phyloP scores from a whole-genome alignment of 2,797 vertebrate genomes.

The Acanthis flammea region DNA sequence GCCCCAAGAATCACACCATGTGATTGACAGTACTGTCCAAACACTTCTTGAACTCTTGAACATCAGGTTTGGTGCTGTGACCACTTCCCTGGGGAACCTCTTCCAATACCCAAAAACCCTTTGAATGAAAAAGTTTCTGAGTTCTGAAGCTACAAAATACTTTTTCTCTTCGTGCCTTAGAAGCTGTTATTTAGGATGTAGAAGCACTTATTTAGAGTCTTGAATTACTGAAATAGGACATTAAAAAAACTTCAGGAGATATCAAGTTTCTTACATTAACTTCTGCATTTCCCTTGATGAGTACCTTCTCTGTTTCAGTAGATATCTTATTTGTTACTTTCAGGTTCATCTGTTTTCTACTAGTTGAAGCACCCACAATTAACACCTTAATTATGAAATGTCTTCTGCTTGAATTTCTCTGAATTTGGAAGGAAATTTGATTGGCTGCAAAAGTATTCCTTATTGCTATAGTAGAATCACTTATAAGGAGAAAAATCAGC shows the following conservation, averaged over 20 bases:
- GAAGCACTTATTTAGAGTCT: neutral
- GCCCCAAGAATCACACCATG: too few species aligned
- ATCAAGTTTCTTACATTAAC: neutral
- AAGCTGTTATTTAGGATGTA: neutral
- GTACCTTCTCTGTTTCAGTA: neutral
- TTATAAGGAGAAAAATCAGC: neutral
- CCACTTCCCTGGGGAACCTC: neutral
- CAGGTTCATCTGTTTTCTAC: slow-evolving; percentile 36
- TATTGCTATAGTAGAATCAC: neutral
- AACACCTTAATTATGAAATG: neutral
- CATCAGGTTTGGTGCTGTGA: neutral
- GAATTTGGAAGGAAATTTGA: neutral
- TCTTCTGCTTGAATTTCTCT: slow-evolving; percentile 6
- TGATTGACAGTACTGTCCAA: neutral
- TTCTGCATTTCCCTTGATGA: neutral
- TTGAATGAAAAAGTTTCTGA: neutral
- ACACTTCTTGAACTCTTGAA: neutral
- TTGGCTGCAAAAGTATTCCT: neutral
- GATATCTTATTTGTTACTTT: neutral
- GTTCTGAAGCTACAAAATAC: neutral
- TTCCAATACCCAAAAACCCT: neutral
- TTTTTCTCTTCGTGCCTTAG: neutral
- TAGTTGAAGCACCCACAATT: neutral
- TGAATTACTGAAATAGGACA: neutral
- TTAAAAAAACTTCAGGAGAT: neutral